Evolutionary conservation across 2,113 vertebrate genomes (phyloP).

Genomic region (Sciurus niger): DNA sequence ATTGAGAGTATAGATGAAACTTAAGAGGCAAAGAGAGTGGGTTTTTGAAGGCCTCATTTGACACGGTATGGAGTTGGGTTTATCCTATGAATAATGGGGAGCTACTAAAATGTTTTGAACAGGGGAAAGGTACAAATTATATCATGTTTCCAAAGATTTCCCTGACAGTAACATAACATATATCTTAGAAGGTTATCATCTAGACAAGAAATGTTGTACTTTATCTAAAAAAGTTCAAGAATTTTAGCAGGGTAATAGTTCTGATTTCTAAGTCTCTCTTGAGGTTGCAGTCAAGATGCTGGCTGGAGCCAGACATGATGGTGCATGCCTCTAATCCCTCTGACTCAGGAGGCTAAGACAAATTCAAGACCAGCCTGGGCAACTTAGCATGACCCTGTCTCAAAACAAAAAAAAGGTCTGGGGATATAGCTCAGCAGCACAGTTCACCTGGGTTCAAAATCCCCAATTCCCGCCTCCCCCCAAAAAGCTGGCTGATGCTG

Average conservation of each 20-base stretch:
- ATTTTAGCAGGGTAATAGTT: background rate
- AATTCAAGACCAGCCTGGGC: no score
- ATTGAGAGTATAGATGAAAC: background rate
- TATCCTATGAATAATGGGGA: background rate
- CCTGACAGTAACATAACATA: background rate
- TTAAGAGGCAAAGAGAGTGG: background rate
- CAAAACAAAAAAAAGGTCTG: no score
- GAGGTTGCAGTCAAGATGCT: background rate
- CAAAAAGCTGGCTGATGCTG: no score
- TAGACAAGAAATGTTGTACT: background rate
- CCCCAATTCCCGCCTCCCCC: no score
- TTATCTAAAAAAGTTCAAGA: background rate
- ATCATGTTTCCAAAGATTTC: background rate
- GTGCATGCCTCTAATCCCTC: no score
- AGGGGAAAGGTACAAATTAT: background rate
- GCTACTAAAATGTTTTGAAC: background rate
- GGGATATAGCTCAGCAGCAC: no score
- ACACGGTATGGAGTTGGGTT: background rate
- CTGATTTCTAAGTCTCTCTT: background rate
- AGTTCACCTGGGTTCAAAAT: no score
- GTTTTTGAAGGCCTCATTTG: background rate
- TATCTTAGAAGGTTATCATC: background rate
- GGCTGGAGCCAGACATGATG: background rate
- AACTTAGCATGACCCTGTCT: no score
- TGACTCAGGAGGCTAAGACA: no score